These are phyloP conservation scores for Exephanes ischioxanthus DNA, from an alignment of 2,888 invertebrate genomes.

Conservation along the genomic window DNA sequence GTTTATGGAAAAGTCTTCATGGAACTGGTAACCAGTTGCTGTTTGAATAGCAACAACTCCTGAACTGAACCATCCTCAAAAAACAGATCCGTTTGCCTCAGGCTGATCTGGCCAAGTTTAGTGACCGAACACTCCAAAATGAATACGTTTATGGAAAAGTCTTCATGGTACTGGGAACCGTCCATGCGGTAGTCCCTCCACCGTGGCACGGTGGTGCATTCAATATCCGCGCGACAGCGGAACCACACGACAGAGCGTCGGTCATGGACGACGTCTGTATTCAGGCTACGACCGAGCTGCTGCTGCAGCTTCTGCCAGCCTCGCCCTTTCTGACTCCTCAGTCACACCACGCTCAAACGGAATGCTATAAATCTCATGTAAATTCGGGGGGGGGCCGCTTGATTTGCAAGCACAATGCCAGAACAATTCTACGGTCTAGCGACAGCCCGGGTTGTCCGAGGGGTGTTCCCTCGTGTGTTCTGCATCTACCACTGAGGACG, in stretches of 20 bases:
- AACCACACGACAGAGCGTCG: neutral
- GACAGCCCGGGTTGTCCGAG: slow-evolving; percentile 21
- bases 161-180: neutral
- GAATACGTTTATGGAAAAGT: neutral
- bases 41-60: no score
- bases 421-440: slow-evolving; percentile 80
- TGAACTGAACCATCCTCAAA: no score
- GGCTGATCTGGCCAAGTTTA: neutral
- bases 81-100: no score
- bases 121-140: neutral
- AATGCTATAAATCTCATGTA: slow-evolving; percentile 84
- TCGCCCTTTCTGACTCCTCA: slow-evolving; percentile 54
- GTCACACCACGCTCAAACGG: slow-evolving; percentile 74
- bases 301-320: slow-evolving; percentile 35
- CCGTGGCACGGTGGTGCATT: neutral
- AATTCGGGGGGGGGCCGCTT: slow-evolving; percentile 81
- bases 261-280: slow-evolving; percentile 17
- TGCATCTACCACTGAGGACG: neutral
- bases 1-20: no score
- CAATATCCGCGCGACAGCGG: slow-evolving; percentile 23
- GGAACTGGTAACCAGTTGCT: no score
- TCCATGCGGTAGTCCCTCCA: neutral
- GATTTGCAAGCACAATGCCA: slow-evolving; percentile 84
- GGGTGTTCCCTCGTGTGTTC: slow-evolving; percentile 17
- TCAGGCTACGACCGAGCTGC: slow-evolving; percentile 7